Evolutionary conservation across 2,113 vertebrate genomes (phyloP).

Genomic region (Gracilinanus agilis): DNA sequence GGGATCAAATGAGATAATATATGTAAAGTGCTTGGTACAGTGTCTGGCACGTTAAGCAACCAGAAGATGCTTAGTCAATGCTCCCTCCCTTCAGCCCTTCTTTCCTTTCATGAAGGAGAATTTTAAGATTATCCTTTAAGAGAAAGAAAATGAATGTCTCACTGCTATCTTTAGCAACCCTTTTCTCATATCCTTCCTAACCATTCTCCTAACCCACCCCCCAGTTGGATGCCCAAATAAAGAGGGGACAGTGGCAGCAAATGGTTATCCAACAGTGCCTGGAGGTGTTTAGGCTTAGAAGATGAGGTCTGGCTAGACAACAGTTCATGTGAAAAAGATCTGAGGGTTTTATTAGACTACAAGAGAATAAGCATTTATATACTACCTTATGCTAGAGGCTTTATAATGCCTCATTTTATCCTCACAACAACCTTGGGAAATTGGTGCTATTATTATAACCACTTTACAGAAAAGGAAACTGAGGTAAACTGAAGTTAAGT

Average conservation of each 20-base stretch:
- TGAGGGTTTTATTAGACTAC: background rate
- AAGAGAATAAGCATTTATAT: background rate
- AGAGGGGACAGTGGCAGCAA: background rate
- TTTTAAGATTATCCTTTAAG: background rate
- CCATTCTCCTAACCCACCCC: background rate
- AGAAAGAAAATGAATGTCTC: background rate
- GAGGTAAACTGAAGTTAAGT: background rate
- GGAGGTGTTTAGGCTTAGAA: background rate
- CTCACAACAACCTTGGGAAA: background rate
- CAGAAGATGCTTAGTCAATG: background rate
- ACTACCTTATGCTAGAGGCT: background rate
- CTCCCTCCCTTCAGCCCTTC: background rate
- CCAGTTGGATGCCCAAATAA: background rate
- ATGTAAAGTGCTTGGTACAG: background rate
- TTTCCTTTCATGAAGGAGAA: background rate
- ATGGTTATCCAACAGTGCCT: background rate
- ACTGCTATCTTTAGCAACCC: background rate
- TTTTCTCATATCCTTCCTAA: background rate
- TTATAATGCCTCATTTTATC: background rate
- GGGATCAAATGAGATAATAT: background rate
- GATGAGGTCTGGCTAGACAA: background rate
- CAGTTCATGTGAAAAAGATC: background rate
- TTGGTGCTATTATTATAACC: background rate
- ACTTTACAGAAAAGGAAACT: background rate
- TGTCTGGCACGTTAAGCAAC: background rate